Conservation (phyloP, 2,888 invertebrate species). For the Thereva unica region DNA sequence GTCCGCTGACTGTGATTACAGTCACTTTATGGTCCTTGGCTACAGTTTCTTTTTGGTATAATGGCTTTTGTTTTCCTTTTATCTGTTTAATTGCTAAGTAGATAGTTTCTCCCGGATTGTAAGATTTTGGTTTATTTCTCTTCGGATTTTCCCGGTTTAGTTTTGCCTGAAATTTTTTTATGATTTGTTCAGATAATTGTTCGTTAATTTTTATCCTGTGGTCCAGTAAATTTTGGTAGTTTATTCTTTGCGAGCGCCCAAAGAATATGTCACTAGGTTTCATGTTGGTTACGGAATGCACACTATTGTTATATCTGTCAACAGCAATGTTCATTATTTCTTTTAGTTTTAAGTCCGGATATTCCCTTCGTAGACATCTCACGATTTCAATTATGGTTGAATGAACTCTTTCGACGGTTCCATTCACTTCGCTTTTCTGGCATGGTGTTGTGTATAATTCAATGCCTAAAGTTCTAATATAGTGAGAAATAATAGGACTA, state of each 20-base stretch:
- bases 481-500: constrained; percentile 16
- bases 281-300: constrained; percentile 22
- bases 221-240: constrained; percentile 13
- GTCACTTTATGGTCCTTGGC: constrained; percentile 26
- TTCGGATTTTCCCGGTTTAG: constrained; percentile 4
- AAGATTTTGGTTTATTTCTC: constrained; percentile 14
- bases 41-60: constrained; percentile 15
- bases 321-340: constrained; percentile 23
- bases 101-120: constrained; percentile 20
- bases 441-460: constrained; percentile 12
- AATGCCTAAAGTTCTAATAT: constrained; percentile 21
- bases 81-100: constrained; percentile 20
- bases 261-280: constrained; percentile 26
- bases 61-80: constrained; percentile 10
- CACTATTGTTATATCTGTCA: constrained; percentile 16
- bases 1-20: constrained; percentile 21
- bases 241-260: constrained; percentile 16
- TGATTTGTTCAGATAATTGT: constrained; percentile 11
- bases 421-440: constrained; percentile 28
- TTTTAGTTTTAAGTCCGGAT: not conserved
- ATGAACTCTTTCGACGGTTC: constrained; percentile 31
- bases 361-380: constrained; percentile 15
- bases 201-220: constrained; percentile 17
- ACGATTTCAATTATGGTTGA: constrained; percentile 34
- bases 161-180: constrained; percentile 7